Percentiles rank a stretch among this genome's conserved stretches.
These are phyloP conservation scores for Meriones psammophilus DNA, from an alignment of 2,797 vertebrate genomes.

Conservation along the genomic window DNA sequence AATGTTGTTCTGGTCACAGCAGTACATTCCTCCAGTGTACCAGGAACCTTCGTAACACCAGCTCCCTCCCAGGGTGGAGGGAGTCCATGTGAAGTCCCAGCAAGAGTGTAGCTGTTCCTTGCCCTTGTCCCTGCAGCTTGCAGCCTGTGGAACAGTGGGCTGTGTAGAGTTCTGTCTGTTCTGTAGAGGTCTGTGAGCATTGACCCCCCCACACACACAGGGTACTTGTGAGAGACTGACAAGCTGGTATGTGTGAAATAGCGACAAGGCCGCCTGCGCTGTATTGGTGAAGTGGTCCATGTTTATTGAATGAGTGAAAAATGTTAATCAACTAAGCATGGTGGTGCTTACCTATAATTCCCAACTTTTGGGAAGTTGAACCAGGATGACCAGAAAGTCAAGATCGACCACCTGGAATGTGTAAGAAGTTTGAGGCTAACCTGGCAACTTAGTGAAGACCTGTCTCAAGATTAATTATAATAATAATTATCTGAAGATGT, in stretches of 20 bases:
- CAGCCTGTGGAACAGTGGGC: rapidly evolving
- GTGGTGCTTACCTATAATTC: neutral
- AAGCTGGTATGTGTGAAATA: neutral
- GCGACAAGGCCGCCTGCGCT: neutral
- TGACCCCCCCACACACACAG: too few species aligned
- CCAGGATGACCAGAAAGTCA: neutral
- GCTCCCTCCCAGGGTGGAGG: neutral
- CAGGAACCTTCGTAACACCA: neutral
- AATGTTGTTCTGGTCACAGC: neutral
- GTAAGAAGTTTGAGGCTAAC: neutral
- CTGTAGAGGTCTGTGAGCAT: neutral
- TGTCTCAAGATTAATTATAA: neutral
- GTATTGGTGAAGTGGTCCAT: neutral
- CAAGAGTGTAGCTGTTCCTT: neutral
- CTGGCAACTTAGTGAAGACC: neutral
- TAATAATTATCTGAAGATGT: neutral
- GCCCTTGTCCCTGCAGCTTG: neutral
- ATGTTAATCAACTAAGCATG: too few species aligned
- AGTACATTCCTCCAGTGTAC: rapidly evolving
- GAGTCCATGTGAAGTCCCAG: neutral
- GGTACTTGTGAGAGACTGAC: too few species aligned
- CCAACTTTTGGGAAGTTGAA: neutral
- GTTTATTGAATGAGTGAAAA: neutral
- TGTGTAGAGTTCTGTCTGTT: neutral
- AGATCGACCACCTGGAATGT: neutral